A percentile compares a stretch with the other conserved stretches of the same genome.
phyloP scores from a whole-genome alignment of 1,140 invertebrate genomes.

The Meloidogyne hapla region DNA sequence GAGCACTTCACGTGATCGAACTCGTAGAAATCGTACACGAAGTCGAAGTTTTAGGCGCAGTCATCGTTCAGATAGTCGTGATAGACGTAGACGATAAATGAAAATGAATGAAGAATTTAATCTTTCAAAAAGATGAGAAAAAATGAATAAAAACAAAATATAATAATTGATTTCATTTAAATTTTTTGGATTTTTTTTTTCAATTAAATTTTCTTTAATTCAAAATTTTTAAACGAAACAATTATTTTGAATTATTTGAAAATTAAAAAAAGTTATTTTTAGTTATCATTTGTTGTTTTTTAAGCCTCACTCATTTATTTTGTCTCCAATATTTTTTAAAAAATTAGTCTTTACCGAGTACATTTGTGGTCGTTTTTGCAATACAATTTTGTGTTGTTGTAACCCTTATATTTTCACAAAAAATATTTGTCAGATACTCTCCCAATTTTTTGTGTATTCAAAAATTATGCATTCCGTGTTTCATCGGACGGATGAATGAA shows the following conservation, averaged over 20 bases:
- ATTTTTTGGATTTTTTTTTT: too few relatives aligned
- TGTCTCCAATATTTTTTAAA: neutral
- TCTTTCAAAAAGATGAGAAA: neutral
- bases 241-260: neutral
- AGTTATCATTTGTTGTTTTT: neutral
- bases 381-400: neutral
- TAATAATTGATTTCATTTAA: too few relatives aligned
- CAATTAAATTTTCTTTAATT: too few relatives aligned
- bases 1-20: neutral
- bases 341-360: too few relatives aligned
- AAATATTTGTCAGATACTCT: neutral
- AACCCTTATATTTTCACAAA: neutral
- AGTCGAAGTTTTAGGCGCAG: slow-evolving; percentile 19
- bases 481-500: neutral
- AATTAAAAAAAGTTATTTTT: neutral
- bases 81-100: neutral
- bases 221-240: neutral
- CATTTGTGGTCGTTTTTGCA: neutral
- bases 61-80: slow-evolving; percentile 9
- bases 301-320: neutral
- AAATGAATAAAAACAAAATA: neutral
- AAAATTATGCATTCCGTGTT: neutral
- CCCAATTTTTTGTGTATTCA: neutral
- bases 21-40: slow-evolving; percentile 19
- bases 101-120: neutral